Evolutionary conservation across 1,140 invertebrate species (phyloP).

Genomic region (Drosophila lini): DNA sequence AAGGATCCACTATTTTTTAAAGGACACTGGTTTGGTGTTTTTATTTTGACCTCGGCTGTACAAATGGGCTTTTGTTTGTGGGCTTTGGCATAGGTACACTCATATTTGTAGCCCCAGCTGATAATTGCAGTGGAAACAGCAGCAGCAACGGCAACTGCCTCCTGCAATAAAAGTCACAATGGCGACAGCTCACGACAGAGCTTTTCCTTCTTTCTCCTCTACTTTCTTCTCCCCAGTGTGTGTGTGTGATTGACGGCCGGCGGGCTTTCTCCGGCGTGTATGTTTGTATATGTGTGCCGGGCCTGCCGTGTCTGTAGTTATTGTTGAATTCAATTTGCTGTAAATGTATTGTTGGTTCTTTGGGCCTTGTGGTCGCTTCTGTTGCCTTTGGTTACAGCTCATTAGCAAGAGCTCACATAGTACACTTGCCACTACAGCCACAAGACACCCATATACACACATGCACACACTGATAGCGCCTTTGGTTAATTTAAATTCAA

Average conservation of each 20-base stretch:
- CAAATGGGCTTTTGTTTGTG: background rate
- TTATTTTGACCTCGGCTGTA: background rate
- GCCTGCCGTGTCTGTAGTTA: slow-evolving; percentile 24
- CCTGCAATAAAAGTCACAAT: slow-evolving; percentile 52
- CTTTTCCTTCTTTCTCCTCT: slow-evolving; percentile 8
- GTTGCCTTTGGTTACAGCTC: slow-evolving; percentile 67
- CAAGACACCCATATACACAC: background rate
- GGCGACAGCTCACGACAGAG: slow-evolving; percentile 55
- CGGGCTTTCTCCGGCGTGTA: slow-evolving; percentile 13
- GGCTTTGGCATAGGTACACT: slow-evolving; percentile 1
- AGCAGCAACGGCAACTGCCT: slow-evolving; percentile 37
- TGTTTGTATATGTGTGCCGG: background rate
- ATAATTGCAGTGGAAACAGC: slow-evolving; percentile 54
- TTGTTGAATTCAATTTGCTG: slow-evolving; percentile 69
- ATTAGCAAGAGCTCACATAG: slow-evolving; percentile 54
- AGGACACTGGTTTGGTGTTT: background rate
- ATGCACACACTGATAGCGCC: slow-evolving; percentile 36
- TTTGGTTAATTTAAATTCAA: slow-evolving; percentile 45
- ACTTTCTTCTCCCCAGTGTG: slow-evolving; percentile 11
- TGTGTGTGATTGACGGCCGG: slow-evolving; percentile 44
- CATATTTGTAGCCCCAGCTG: slow-evolving; percentile 36
- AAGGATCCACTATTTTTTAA: background rate
- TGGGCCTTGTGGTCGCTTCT: slow-evolving; percentile 44
- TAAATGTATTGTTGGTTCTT: slow-evolving; percentile 49
- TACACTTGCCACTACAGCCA: background rate